Evolutionary conservation across 2,888 invertebrate genomes (phyloP).

Genomic region (Anaspis maculata): DNA sequence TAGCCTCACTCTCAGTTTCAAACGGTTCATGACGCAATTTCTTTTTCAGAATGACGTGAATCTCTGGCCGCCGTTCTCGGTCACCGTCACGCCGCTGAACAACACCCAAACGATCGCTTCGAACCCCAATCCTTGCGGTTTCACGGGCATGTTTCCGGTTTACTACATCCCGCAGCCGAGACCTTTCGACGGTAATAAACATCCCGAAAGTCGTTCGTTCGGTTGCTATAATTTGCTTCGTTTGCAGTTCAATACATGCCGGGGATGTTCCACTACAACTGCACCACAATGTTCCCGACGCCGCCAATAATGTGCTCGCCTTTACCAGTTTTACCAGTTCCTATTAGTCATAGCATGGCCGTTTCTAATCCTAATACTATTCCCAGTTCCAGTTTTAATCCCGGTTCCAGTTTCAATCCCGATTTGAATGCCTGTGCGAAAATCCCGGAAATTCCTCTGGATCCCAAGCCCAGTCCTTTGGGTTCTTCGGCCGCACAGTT

Average conservation of each 20-base stretch:
- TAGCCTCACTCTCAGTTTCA: too few species aligned
- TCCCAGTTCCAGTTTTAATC: too few species aligned
- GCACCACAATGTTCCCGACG: conserved; percentile 44
- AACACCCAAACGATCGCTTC: conserved; percentile 28
- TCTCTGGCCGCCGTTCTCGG: conserved; percentile 54
- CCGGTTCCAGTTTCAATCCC: conserved; percentile 13
- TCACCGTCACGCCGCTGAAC: conserved; percentile 41
- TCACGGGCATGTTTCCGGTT: conserved; percentile 45
- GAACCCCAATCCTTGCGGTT: conserved; percentile 27
- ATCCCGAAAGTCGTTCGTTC: conserved; percentile 1
- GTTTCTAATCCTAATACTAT: not conserved
- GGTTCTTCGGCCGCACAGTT: conserved; percentile 24
- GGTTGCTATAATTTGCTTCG: conserved; percentile 6
- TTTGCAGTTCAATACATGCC: conserved; percentile 57
- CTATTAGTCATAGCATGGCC: conserved; percentile 21
- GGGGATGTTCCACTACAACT: conserved; percentile 52
- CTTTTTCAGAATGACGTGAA: conserved; percentile 39
- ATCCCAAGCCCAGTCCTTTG: conserved; percentile 24
- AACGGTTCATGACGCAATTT: too few species aligned
- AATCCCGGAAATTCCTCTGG: conserved; percentile 7
- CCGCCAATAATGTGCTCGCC: conserved; percentile 57
- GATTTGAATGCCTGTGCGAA: conserved; percentile 9
- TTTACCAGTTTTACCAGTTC: conserved; percentile 34
- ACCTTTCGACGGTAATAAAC: conserved; percentile 10
- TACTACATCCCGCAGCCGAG: conserved; percentile 45